These are phyloP conservation scores for Torymus aiolomorphi DNA, from an alignment of 2,888 invertebrate genomes.

Conservation along the genomic window DNA sequence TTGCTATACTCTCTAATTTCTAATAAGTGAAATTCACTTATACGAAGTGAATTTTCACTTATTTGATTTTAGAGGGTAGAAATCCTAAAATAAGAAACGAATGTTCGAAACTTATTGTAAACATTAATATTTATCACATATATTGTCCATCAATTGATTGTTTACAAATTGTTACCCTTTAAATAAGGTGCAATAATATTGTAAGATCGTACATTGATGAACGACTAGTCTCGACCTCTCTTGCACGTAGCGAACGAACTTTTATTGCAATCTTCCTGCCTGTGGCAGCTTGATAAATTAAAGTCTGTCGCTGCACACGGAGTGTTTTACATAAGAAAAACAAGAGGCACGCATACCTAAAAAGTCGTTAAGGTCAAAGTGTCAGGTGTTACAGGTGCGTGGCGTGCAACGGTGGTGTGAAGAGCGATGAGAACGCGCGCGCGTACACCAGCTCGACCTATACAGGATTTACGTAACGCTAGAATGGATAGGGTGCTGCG, in stretches of 20 bases:
- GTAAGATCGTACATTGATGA: too few relatives aligned
- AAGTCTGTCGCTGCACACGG: neutral
- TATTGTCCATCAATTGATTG: too few relatives aligned
- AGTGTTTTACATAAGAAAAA: conserved; percentile 23
- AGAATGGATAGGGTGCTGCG: conserved; percentile 8
- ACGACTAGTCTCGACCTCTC: neutral
- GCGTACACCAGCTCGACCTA: neutral
- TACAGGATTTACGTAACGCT: conserved; percentile 40
- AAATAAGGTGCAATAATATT: too few relatives aligned
- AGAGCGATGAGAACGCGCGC: neutral
- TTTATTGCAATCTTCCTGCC: neutral
- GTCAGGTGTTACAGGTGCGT: conserved; percentile 40
- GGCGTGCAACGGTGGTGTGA: neutral
- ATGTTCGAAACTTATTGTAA: too few relatives aligned
- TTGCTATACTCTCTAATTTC: too few relatives aligned
- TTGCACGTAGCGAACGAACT: conserved; percentile 7
- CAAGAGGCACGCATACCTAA: neutral
- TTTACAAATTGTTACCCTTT: too few relatives aligned
- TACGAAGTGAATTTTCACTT: too few relatives aligned
- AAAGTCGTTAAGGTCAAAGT: conserved; percentile 40
- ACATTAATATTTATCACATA: too few relatives aligned
- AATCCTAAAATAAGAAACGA: too few relatives aligned
- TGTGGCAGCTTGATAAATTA: conserved; percentile 2
- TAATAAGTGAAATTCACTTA: too few relatives aligned
- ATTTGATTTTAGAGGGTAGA: too few relatives aligned